Conservation (phyloP, 2,113 vertebrate genomes). For the Microtus pennsylvanicus region DNA sequence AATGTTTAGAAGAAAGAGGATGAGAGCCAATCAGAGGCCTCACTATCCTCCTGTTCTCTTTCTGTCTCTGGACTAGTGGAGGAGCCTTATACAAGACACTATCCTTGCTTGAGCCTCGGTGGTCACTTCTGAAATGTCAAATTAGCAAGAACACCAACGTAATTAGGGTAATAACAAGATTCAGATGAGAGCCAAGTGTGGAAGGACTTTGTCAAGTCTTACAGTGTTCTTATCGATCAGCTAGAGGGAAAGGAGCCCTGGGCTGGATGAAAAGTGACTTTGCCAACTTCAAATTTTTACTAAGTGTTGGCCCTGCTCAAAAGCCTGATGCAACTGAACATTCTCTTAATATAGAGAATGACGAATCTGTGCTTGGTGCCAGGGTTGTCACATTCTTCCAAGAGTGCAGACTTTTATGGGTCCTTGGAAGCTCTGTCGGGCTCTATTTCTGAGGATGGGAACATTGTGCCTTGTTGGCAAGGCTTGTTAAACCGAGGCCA, state of each 20-base stretch:
- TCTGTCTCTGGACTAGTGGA: background rate
- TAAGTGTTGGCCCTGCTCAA: constrained; percentile 68
- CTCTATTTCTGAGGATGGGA: constrained; percentile 76
- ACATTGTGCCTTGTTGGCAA: constrained; percentile 76
- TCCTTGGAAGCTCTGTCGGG: constrained; percentile 67
- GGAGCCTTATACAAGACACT: background rate
- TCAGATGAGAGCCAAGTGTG: background rate
- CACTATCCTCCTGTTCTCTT: background rate
- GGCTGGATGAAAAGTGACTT: constrained; percentile 48
- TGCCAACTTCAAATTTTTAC: constrained; percentile 70
- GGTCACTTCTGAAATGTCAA: constrained; percentile 42
- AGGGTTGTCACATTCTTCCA: constrained; percentile 74
- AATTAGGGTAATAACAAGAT: background rate
- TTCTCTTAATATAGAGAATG: constrained; percentile 81
- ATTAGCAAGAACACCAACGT: background rate
- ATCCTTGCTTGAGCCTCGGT: background rate
- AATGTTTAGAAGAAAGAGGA: background rate
- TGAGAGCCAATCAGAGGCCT: background rate
- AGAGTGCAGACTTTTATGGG: constrained; percentile 79
- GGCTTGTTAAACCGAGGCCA: constrained; percentile 69
- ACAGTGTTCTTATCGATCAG: constrained; percentile 39
- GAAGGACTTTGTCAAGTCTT: background rate
- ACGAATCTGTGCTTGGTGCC: constrained; percentile 65
- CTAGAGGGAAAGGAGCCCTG: background rate
- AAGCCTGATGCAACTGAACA: constrained; percentile 72